A percentile compares a stretch with the other conserved stretches of the same genome.
Evolutionary conservation across 2,113 vertebrate species (phyloP).

Genomic region (Odontophorus gujanensis): DNA sequence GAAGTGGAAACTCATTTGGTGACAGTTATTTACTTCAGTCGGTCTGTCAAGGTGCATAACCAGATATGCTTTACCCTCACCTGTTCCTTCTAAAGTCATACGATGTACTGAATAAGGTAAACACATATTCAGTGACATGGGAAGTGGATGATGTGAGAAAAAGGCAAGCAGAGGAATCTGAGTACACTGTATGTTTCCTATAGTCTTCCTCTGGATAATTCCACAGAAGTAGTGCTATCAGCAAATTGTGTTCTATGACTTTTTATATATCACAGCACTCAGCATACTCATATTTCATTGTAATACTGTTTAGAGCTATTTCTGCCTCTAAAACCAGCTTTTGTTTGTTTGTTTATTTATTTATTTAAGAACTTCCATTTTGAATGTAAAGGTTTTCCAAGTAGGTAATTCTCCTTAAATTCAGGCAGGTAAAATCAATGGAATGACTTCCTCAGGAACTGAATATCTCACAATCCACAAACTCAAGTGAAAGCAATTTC

Average conservation of each 20-base stretch:
- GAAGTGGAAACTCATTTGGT: neutral
- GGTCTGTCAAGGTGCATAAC: neutral
- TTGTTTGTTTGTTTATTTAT: neutral
- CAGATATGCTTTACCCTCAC: neutral
- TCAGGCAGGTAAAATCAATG: neutral
- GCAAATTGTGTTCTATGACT: neutral
- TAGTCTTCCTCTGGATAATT: neutral
- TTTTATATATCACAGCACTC: neutral
- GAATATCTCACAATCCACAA: neutral
- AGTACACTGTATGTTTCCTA: neutral
- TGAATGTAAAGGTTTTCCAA: neutral
- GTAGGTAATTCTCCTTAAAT: neutral
- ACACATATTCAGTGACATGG: neutral
- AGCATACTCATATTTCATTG: neutral
- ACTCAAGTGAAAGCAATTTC: neutral
- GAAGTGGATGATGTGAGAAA: neutral
- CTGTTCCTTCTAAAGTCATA: neutral
- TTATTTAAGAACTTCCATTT: neutral
- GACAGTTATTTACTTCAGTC: neutral
- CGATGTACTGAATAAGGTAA: fast-evolving
- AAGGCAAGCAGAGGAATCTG: neutral
- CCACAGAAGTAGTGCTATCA: neutral
- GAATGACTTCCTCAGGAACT: fast-evolving
- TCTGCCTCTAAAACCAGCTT: neutral
- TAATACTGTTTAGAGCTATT: neutral